Conservation (phyloP, 2,797 vertebrate species). For the Acridotheres tristis region DNA sequence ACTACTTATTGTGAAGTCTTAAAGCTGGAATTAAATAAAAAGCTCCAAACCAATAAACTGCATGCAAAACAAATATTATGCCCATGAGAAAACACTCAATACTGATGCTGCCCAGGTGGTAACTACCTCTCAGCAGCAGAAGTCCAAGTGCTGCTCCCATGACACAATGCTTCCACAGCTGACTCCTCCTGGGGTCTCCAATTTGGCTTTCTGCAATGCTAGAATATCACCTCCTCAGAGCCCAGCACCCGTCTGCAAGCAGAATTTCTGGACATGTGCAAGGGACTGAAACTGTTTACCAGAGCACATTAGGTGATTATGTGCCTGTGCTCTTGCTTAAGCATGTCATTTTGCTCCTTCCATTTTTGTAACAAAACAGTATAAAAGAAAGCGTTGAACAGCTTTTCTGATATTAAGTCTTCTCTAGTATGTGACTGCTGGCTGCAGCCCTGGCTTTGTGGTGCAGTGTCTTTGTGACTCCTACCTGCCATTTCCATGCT, state of each 20-base stretch:
- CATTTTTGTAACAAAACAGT: background rate
- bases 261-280: rapidly evolving
- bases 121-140: background rate
- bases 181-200: background rate
- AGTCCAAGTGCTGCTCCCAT: background rate
- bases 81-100: background rate
- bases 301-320: background rate
- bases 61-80: background rate
- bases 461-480: background rate
- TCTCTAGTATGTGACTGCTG: background rate
- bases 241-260: background rate
- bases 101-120: background rate
- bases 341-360: rapidly evolving
- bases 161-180: background rate
- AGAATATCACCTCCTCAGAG: background rate
- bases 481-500: background rate
- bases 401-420: background rate
- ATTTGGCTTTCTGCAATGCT: background rate
- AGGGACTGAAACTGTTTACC: background rate
- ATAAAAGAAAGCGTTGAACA: background rate
- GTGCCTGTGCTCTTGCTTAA: background rate
- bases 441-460: background rate
- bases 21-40: background rate
- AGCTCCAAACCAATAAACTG: background rate
- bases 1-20: background rate